Percentiles rank a stretch among this genome's conserved stretches.
These are phyloP conservation scores for Cynoglossus semilaevis DNA, from an alignment of 2,113 vertebrate genomes.

Conservation along the genomic window DNA sequence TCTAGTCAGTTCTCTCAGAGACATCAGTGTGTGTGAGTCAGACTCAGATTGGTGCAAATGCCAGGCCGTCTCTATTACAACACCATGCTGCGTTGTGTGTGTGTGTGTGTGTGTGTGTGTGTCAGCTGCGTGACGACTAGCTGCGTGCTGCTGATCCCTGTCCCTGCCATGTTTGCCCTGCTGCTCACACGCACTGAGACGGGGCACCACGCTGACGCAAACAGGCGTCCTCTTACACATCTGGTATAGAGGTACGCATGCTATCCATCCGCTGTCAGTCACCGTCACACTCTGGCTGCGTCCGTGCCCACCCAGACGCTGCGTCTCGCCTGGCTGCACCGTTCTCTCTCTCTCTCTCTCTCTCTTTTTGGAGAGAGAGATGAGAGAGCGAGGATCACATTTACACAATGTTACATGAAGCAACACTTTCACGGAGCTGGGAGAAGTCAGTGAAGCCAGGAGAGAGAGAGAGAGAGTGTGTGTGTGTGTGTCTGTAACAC, in stretches of 20 bases:
- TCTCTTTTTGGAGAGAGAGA: too few species aligned
- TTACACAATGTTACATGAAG: conserved; percentile 56
- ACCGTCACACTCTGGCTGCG: conserved; percentile 23
- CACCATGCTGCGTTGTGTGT: conserved; percentile 13
- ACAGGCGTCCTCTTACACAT: conserved; percentile 27
- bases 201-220: conserved; percentile 25
- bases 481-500: conserved; percentile 32
- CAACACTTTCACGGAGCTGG: conserved; percentile 58
- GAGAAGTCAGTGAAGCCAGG: conserved; percentile 31
- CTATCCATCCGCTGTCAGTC: conserved; percentile 32
- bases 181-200: conserved; percentile 27
- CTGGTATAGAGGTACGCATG: conserved; percentile 39
- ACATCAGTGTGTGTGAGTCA: conserved; percentile 43
- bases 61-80: conserved; percentile 53
- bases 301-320: conserved; percentile 24
- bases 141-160: conserved; percentile 57
- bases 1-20: conserved; percentile 17
- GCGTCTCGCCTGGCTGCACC: conserved; percentile 55
- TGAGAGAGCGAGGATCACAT: conserved; percentile 63
- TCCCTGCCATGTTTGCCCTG: conserved; percentile 56
- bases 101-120: conserved; percentile 18
- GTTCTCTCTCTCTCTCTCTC: conserved; percentile 49
- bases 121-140: conserved; percentile 46
- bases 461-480: conserved; percentile 28
- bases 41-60: conserved; percentile 55